Evolutionary conservation across 1,140 invertebrate species (phyloP), one percentile per base, ranked within the genome.

Genomic region (Anoplolepis gracilipes): DNA sequence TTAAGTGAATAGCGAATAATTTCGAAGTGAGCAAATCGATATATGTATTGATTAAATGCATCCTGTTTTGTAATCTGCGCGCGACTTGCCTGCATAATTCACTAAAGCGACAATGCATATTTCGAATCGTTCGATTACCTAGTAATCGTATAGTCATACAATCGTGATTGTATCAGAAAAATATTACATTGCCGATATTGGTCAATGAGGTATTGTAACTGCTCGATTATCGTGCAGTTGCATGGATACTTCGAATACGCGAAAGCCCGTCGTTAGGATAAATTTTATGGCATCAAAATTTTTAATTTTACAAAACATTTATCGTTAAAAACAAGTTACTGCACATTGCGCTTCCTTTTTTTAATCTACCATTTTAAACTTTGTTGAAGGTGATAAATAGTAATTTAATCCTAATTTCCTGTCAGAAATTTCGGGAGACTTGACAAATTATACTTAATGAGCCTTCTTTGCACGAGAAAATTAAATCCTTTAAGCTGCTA

Each of bases 71-170:
- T 81, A 81, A 81, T 70, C 19, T 7, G 36, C 25, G 19, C 11
- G 49, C 33, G 33, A 81, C 11, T 81, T 70, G 57, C 42, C 13
- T 16, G 28, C 57, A 86, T 88, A 86, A 87, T 86, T 82, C 22
- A 30, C 42, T 33, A 33, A 81, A 86, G 28, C n/a, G 36, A 8
- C 49, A 30, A 42, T 5, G 22, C 46, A 25, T n/a, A n/a, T n/a
- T n/a, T 57, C 67, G n/a, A 42, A 33, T 4, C 59, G n/a, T 30
- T 33, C 16, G 22, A 49, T 86, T 79, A 42, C 2, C 8, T 33
- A 33, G 6, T 1, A 49, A 25, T 39, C 7, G 13, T 65, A 59
- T 42, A 28, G 7, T 19, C 13, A 33, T 55, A 22, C 36, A 25
- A 64, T 30, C 39, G 0, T 22, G n/a, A 76, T n/a, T 13, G 53